Percentiles rank a stretch among this genome's conserved stretches.
These are phyloP conservation scores for Nothoprocta perdicaria DNA, from an alignment of 2,113 vertebrate genomes.

Conservation along the genomic window DNA sequence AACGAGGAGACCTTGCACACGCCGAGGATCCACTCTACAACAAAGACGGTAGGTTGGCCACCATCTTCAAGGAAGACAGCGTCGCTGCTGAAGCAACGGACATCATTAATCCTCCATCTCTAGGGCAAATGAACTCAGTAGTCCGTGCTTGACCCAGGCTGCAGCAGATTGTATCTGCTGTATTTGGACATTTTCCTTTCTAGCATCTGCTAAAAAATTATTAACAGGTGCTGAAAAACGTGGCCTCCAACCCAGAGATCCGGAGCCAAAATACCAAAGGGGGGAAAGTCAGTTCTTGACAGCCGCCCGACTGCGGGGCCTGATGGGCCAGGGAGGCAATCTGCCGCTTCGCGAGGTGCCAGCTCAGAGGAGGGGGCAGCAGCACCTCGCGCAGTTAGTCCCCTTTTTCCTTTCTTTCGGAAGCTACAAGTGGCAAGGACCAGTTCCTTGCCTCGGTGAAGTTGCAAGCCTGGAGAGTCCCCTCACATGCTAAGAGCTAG, in stretches of 20 bases:
- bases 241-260: conserved; percentile 26
- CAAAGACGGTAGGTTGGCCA: fast-evolving
- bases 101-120: not conserved
- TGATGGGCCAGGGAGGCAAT: conserved; percentile 53
- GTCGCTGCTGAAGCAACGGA: not conserved
- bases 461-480: not conserved
- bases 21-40: not conserved
- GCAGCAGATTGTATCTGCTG: conserved; percentile 35
- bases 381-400: conserved; percentile 4
- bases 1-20: not conserved
- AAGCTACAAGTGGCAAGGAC: conserved; percentile 27
- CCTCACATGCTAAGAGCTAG: not conserved
- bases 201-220: conserved; percentile 65
- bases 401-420: not conserved
- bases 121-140: conserved; percentile 20
- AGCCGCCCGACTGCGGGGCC: conserved; percentile 45
- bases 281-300: conserved; percentile 43
- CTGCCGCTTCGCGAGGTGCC: conserved; percentile 51
- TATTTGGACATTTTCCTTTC: conserved; percentile 53
- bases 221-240: conserved; percentile 67
- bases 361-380: conserved; percentile 13
- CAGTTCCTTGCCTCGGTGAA: not conserved
- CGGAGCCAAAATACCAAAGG: conserved; percentile 65
- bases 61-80: not conserved
- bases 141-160: conserved; percentile 22